Evolutionary conservation across 2,888 invertebrate species (phyloP), one percentile per base, ranked within the genome.

Genomic region (Maniola hyperantus): DNA sequence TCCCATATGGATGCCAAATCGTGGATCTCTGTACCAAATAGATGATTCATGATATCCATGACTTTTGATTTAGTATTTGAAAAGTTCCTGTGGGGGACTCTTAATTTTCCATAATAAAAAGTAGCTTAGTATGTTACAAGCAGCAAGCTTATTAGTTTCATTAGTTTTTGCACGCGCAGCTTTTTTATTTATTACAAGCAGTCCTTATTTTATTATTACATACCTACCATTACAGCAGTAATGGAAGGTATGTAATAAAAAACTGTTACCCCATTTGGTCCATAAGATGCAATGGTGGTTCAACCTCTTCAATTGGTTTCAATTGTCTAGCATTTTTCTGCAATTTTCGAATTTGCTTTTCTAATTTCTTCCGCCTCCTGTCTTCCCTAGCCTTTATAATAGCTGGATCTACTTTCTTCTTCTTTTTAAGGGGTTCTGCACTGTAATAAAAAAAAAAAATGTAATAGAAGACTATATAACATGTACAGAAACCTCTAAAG

Each of bases 341-440:
- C 68, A 99, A 85, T 72, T 95, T 93, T 61, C 96, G 93, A 72
- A 99, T 98, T 82, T 95, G 96, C 82, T 97, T 98, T 82, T 98
- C 98, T 2, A 99, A 73, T 83, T 96, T 97, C 80, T 94, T 97
- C 72, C 95, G 95, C 71, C 94, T 96, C 61, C 97, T 94, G 0
- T 97, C 97, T 80, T 98, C 97, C 76, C 97, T 94, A 15, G 95
- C 95, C 82, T 95, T 96, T 0, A 97, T 74, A 39, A 99, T 88
- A 6, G 94, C 94, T 2, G 98, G 97, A 87, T 99, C 98, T 0
- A 97, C 63, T 80, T 94, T 95, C 82, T 96, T 98, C 87, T 97
- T 98, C 84, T 97, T 98, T 83, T 97, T 98, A 80, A 98, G 82
- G 2, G 98, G 98, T 83, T 98, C 97, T 5, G 95, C 98, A 82